Base-by-base conservation (phyloP, 2,888 invertebrate genomes). In the Copidosoma aretas region DNA sequence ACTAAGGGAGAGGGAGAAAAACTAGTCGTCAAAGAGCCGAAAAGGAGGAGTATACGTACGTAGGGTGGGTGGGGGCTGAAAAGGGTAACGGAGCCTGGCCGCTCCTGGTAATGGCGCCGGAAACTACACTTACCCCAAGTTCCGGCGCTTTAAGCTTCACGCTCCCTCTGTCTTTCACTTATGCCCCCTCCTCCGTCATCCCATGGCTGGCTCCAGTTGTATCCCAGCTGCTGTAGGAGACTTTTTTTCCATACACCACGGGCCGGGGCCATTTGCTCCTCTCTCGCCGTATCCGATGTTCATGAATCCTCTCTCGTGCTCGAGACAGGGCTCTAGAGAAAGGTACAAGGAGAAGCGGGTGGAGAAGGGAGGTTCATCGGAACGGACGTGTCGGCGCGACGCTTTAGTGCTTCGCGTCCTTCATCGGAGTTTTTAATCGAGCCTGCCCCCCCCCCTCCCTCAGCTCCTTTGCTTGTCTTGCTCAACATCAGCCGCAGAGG, bases 121-220 rank as follows among this genome's bases (percentile, higher is more conserved):
- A 80, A 80, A 77, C 78, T 79, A 80, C 80, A 80, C 79, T 80
- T 81, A 78, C 75, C 78, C 69, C 64, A 66, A 76, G 74, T 79
- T 80, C 80, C 80, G 79, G 75, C 74, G 76, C 74, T 76, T 78
- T 75, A 75, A 77, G 75, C 72, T 75, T 74, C 72, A 73, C 72
- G 54, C 62, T 32, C 54, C 59, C 39, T 43, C 32, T 19, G 41
- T 52, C 25, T 51, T 49, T 49, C 49, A 24, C 32, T 46, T 46
- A 46, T 46, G 43, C 12, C 8, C 43, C 17, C 17, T 46, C 43
- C 15, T 60, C 49, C 10, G 24, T 32, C 39, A 21, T 39, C 25
- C 39, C 52, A 8, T 22, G 17, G 32, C 41, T 32, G 22, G 53
- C 60, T 60, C 22, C 43, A n/a, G 43, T 43, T 43, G 52, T 64